phyloP scores from a whole-genome alignment of 2,797 vertebrate genomes.

The Lepilemur septentrionalis region DNA sequence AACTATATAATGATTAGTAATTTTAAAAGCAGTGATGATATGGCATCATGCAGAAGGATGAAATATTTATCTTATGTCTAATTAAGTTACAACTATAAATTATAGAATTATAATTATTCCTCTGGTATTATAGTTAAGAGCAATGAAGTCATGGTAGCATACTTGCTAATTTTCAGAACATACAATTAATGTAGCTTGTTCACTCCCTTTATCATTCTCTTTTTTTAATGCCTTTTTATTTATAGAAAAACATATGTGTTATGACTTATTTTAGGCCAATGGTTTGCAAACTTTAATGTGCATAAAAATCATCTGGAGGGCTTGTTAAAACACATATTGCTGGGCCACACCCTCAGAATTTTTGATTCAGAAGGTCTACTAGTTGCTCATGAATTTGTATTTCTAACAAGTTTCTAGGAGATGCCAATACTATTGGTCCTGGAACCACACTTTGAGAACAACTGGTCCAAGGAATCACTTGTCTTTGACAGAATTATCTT shows the following conservation, averaged over 20 bases:
- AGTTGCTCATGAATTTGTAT: background rate
- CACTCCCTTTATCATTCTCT: background rate
- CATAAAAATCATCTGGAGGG: background rate
- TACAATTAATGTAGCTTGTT: background rate
- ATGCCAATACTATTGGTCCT: background rate
- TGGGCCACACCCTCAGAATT: background rate
- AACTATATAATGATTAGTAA: background rate
- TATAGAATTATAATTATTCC: background rate
- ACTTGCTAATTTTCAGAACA: background rate
- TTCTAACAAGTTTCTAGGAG: background rate
- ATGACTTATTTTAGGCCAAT: background rate
- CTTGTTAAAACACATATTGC: background rate
- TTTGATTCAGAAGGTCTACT: background rate
- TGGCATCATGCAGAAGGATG: background rate
- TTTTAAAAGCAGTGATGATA: background rate
- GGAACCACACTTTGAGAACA: background rate
- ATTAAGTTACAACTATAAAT: background rate
- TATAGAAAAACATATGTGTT: background rate
- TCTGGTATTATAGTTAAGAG: background rate
- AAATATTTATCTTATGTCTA: background rate
- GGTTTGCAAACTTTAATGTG: background rate
- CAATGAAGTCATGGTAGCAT: background rate
- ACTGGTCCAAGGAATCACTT: background rate
- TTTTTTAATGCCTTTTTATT: background rate
- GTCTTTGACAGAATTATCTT: background rate